These are phyloP conservation scores for Epinotia ramella DNA, from an alignment of 2,888 invertebrate species.

Conservation along the genomic window DNA sequence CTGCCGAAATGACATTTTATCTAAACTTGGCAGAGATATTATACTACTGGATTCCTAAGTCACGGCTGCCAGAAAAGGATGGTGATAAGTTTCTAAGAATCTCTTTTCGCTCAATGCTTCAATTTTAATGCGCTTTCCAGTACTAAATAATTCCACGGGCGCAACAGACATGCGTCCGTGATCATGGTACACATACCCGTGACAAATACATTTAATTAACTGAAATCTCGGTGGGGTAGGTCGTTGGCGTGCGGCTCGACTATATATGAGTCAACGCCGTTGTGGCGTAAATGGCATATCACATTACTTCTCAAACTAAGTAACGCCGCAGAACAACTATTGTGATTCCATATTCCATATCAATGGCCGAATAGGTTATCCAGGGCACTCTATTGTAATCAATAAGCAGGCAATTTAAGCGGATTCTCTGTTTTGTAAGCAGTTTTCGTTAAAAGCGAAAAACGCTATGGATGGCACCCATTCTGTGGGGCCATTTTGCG, in stretches of 20 bases:
- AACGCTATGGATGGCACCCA: no score
- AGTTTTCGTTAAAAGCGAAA: no score
- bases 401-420: no score
- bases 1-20: no score
- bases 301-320: no score
- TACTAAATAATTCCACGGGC: neutral
- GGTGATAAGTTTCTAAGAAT: neutral
- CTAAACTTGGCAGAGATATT: no score
- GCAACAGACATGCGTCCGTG: neutral
- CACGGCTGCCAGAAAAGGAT: neutral
- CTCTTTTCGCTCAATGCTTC: neutral
- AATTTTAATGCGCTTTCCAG: neutral
- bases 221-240: conserved; percentile 11
- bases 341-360: no score
- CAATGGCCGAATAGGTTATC: no score
- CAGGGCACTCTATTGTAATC: no score
- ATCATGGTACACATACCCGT: neutral
- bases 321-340: no score
- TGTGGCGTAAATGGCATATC: neutral
- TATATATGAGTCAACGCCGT: neutral
- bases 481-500: no score
- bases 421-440: no score
- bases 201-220: conserved; percentile 24
- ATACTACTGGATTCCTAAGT: neutral
- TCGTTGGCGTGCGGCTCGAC: neutral